A percentile compares a stretch with the other conserved stretches of the same genome.
Evolutionary conservation across 2,797 vertebrate species (phyloP).

Genomic region (Pampus argenteus): DNA sequence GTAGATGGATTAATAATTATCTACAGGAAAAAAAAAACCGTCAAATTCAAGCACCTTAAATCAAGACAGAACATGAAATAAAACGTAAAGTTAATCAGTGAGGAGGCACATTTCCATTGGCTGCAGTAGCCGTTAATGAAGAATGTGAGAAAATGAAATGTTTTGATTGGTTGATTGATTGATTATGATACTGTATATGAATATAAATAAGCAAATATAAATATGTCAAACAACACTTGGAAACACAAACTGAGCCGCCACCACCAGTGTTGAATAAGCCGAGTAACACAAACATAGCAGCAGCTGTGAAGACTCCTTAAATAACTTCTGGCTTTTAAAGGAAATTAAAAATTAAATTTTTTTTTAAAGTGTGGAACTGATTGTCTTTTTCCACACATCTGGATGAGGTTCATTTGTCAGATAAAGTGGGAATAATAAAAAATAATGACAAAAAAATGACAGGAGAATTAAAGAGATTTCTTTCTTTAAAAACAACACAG

Average conservation of each 20-base stretch:
- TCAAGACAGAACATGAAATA: constrained; percentile 32
- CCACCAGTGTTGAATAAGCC: not conserved
- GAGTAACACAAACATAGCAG: constrained; percentile 5
- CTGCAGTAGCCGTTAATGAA: constrained; percentile 47
- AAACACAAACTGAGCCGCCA: not conserved
- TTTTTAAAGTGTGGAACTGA: constrained; percentile 18
- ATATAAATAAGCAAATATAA: constrained; percentile 21
- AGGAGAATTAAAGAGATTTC: constrained; percentile 38
- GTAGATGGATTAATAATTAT: constrained; percentile 36
- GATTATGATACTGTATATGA: constrained; percentile 25
- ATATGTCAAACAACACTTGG: constrained; percentile 4
- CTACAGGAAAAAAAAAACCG: constrained; percentile 39
- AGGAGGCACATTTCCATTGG: constrained; percentile 43
- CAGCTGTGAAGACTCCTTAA: constrained; percentile 24
- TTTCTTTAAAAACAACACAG: constrained; percentile 65
- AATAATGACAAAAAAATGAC: no score
- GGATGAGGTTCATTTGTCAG: constrained; percentile 30
- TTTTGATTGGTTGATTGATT: constrained; percentile 15
- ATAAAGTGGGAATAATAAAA: not conserved
- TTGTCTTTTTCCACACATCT: constrained; percentile 29
- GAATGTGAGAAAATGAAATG: constrained; percentile 27
- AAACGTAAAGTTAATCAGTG: constrained; percentile 38
- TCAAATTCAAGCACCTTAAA: constrained; percentile 51
- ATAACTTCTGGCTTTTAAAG: not conserved
- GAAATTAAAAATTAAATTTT: not conserved